Evolutionary conservation across 2,888 invertebrate genomes (phyloP).

Genomic region (Tipula vernalis): DNA sequence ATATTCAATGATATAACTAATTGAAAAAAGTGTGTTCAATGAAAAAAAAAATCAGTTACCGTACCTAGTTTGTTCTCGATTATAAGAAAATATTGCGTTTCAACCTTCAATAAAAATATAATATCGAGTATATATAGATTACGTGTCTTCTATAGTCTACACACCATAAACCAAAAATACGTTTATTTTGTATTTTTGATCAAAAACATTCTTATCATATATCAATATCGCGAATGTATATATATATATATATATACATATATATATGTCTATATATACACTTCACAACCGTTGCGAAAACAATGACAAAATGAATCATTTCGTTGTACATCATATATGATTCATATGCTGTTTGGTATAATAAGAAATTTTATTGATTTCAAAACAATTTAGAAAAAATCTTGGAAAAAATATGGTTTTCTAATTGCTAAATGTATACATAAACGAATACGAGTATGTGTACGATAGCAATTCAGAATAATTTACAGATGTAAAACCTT

Average conservation of each 20-base stretch:
- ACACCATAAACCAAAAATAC: not conserved
- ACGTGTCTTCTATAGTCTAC: not conserved
- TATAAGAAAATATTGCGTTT: not conserved
- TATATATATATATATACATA: not conserved
- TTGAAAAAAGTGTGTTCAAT: not conserved
- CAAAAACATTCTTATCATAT: not conserved
- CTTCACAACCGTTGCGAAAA: not conserved
- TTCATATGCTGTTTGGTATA: not conserved
- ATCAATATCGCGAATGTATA: not conserved
- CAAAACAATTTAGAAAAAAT: not conserved
- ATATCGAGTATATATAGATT: not conserved
- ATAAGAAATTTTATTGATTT: not conserved
- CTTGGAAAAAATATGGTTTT: not conserved
- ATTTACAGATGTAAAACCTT: not conserved
- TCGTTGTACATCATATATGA: not conserved
- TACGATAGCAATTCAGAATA: not conserved
- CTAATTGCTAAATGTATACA: not conserved
- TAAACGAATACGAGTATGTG: too few species aligned
- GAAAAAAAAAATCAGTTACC: not conserved
- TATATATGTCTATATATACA: not conserved
- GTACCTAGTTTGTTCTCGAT: not conserved
- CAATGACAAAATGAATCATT: not conserved
- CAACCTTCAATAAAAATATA: not conserved
- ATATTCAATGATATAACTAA: conserved; percentile 4
- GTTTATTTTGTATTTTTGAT: not conserved